phyloP scores from a whole-genome alignment of 2,113 vertebrate genomes.

The Lophochroa leadbeateri region DNA sequence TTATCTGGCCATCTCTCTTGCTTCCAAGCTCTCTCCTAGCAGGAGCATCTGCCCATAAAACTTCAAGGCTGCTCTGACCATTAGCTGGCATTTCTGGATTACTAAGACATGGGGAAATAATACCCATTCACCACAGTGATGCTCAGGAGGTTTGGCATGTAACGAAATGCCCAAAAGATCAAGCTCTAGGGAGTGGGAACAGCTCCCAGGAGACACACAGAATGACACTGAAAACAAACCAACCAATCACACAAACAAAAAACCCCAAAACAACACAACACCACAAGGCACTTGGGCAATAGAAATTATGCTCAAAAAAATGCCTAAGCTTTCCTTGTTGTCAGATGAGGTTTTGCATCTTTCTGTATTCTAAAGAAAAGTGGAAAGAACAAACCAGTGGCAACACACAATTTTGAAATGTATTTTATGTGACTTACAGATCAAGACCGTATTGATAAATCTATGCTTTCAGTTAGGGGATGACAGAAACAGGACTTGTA shows the following conservation, averaged over 20 bases:
- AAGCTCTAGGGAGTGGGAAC: not conserved
- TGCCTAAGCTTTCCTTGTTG: not conserved
- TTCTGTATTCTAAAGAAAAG: not conserved
- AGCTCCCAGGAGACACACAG: not conserved
- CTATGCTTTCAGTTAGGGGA: not conserved
- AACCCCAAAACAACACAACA: no score
- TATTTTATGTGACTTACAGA: not conserved
- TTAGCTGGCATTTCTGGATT: not conserved
- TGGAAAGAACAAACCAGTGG: not conserved
- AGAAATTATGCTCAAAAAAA: not conserved
- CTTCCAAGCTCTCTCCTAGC: not conserved
- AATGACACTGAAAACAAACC: not conserved
- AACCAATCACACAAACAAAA: not conserved
- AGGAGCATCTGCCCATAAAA: not conserved
- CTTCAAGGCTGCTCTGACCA: not conserved
- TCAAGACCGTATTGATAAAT: not conserved
- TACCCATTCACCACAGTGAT: accelerated
- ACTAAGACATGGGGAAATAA: not conserved
- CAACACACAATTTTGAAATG: not conserved
- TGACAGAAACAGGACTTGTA: not conserved
- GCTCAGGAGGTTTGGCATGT: not conserved
- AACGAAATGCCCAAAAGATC: not conserved
- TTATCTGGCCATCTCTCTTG: not conserved
- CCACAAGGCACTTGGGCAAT: not conserved
- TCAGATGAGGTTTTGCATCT: not conserved